Evolutionary conservation across 2,888 invertebrate genomes (phyloP).

Genomic region (Macaria liturata): DNA sequence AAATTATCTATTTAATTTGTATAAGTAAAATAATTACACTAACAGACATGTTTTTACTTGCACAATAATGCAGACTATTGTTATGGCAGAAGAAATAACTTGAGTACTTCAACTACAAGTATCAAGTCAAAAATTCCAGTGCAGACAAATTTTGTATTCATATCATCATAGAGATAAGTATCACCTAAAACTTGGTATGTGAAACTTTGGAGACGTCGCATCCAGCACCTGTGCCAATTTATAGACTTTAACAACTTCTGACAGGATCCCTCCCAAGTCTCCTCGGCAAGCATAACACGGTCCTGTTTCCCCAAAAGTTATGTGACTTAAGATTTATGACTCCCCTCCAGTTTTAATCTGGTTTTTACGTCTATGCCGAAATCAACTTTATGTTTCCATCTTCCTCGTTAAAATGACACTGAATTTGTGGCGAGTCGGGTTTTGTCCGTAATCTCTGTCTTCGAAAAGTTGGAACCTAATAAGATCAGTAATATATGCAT

Average conservation of each 20-base stretch:
- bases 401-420: conserved; percentile 32
- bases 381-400: conserved; percentile 40
- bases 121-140: too few relatives aligned
- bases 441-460: conserved; percentile 3
- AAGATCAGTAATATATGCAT: conserved; percentile 30
- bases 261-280: conserved; percentile 17
- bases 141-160: too few relatives aligned
- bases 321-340: conserved; percentile 43
- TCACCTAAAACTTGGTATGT: not conserved
- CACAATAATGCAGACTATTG: too few relatives aligned
- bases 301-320: conserved; percentile 40
- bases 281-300: conserved; percentile 24
- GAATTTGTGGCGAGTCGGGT: conserved; percentile 12
- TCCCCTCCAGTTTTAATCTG: conserved; percentile 39
- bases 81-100: too few relatives aligned
- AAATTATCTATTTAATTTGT: too few relatives aligned
- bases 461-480: conserved; percentile 36
- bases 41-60: too few relatives aligned
- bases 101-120: too few relatives aligned
- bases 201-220: conserved; percentile 1
- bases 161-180: too few relatives aligned
- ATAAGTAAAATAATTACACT: too few relatives aligned
- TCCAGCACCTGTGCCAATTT: conserved; percentile 22
- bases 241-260: conserved; percentile 22
- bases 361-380: conserved; percentile 47